Base-by-base conservation (phyloP, 2,113 vertebrate genomes). In the Channa maculata region DNA sequence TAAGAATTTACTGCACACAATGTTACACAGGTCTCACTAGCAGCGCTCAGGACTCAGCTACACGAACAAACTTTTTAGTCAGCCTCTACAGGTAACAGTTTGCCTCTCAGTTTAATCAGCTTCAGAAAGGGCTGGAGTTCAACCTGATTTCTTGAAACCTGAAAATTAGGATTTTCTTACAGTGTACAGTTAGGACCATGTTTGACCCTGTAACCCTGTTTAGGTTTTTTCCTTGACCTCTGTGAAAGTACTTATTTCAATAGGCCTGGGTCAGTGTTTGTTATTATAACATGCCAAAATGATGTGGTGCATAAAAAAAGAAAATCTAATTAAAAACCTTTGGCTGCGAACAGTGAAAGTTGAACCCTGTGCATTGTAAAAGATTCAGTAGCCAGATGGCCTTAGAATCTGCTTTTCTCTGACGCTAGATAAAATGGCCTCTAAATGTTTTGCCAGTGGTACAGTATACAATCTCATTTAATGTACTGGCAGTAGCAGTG, bases 361-460 rank as follows among this genome's bases (percentile, higher is more conserved):
- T 77, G 75, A 80, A 75, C 60, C 45, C 46, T 61, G 77, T 84
- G 78, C 66, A 57, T 74, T 90, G 82, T 93, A 85, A 91, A 91
- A 88, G 88, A 92, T 92, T 91, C 80, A 92, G 82, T 59, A 80
- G 83, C 82, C 92, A 92, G 85, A 90, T 93, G 88, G 91, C 77
- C 77, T 51, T 15, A 53, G 69, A 90, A 84, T 91, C 81, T 82
- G 86, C 63, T 83, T 91, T 83, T 77, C 79, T 90, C 77, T 77
- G 58, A 83, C 77, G 89, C 86, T 68, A 83, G 11, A 85, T 71
- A 71, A 85, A 88, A 83, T 80, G 75, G 58, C 71, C 54, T 80
- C 65, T 75, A 60, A 81, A 82, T 83, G 66, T 71, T 67, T 53
- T 73, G 48, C 60, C 14, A n/a, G 48, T 13, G 24, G 53, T 46